Conservation (phyloP, 2,888 invertebrate genomes). For the Ectropis crepuscularia region DNA sequence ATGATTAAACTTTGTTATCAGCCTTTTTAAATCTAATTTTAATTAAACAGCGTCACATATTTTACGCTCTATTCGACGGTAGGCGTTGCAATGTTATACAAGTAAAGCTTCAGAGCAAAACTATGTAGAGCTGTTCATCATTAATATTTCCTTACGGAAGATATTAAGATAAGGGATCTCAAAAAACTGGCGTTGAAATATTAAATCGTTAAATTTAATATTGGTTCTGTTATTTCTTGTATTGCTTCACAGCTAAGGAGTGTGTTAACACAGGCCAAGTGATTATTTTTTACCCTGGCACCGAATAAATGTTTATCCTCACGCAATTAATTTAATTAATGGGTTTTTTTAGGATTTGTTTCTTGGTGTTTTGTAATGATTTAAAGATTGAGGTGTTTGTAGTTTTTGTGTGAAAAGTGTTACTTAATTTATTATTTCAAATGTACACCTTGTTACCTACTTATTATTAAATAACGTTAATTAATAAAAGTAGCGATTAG, state of each 20-base stretch:
- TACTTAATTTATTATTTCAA: slow-evolving; percentile 5
- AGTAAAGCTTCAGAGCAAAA: slow-evolving; percentile 59
- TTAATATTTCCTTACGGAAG: slow-evolving; percentile 48
- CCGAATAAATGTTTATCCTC: slow-evolving; percentile 79
- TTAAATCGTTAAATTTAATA: slow-evolving; percentile 84
- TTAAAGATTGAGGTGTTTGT: slow-evolving; percentile 37
- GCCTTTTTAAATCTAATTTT: slow-evolving; percentile 77
- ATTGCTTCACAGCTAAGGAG: slow-evolving; percentile 78
- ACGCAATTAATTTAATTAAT: slow-evolving; percentile 73
- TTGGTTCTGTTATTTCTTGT: slow-evolving; percentile 78
- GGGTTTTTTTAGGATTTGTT: slow-evolving; percentile 60
- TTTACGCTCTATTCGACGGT: slow-evolving; percentile 80
- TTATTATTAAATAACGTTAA: no score
- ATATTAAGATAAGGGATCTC: slow-evolving; percentile 56
- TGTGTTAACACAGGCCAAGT: slow-evolving; percentile 72
- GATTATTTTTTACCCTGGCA: slow-evolving; percentile 69
- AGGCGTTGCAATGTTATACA: slow-evolving; percentile 73
- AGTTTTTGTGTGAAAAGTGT: slow-evolving; percentile 11
- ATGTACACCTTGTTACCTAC: no score
- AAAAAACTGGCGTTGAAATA: slow-evolving; percentile 69
- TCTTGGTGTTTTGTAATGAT: slow-evolving; percentile 60
- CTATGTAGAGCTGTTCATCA: slow-evolving; percentile 55
- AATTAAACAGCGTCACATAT: slow-evolving; percentile 84
- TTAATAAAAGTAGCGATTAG: no score
- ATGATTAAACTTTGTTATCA: slow-evolving; percentile 81